Conservation (phyloP, 2,888 invertebrate species). For the Conistra vaccinii region DNA sequence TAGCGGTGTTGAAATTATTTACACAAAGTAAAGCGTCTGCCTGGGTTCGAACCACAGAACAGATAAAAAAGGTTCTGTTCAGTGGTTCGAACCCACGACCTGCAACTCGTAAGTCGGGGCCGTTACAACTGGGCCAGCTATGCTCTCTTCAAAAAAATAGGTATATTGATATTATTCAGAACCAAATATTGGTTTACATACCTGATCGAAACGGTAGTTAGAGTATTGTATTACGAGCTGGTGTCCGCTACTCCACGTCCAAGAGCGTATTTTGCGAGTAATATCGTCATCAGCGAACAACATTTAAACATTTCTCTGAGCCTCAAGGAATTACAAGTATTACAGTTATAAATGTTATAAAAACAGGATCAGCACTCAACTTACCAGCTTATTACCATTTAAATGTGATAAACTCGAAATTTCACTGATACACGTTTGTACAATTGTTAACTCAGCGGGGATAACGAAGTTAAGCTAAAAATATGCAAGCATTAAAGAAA, state of each 20-base stretch:
- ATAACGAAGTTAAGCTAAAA: constrained; percentile 12
- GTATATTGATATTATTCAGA: neutral
- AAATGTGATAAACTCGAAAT: constrained; percentile 38
- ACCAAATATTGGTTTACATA: neutral
- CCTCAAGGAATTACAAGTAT: constrained; percentile 27
- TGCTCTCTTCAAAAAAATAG: too few species aligned
- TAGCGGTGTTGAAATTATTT: too few species aligned
- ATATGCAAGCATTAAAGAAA: neutral
- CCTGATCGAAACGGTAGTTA: neutral
- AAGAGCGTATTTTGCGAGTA: neutral
- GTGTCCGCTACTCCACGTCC: too few species aligned
- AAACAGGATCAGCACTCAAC: constrained; percentile 46
- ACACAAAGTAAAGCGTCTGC: too few species aligned
- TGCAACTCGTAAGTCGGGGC: too few species aligned
- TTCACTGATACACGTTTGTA: constrained; percentile 40
- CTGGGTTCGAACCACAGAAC: too few species aligned
- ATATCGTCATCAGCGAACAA: constrained; percentile 10
- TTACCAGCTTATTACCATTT: constrained; percentile 28
- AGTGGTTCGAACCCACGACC: too few species aligned
- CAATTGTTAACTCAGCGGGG: constrained; percentile 52
- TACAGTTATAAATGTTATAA: constrained; percentile 36
- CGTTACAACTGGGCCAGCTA: too few species aligned
- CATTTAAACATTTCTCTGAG: neutral
- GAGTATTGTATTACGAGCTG: neutral
- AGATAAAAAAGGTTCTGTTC: too few species aligned